phyloP scores from a whole-genome alignment of 2,113 vertebrate species.

The Taxidea taxus region DNA sequence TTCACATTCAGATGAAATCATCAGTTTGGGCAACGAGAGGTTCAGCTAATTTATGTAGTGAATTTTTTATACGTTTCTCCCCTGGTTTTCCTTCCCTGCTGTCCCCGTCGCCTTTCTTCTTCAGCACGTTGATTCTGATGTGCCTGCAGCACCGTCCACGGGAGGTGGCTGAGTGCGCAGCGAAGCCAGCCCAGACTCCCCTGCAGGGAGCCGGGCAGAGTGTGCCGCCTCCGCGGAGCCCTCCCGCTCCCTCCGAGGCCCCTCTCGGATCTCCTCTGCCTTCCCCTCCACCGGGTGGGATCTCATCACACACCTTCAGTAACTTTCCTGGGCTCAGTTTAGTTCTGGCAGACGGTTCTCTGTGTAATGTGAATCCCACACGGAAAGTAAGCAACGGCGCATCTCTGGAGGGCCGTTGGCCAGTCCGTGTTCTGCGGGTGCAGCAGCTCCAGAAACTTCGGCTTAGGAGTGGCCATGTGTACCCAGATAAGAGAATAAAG shows the following conservation, averaged over 20 bases:
- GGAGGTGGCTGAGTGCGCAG: conserved; percentile 55
- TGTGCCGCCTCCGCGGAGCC: conserved; percentile 35
- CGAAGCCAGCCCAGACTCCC: conserved; percentile 58
- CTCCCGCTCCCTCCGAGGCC: not conserved
- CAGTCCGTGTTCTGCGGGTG: not conserved
- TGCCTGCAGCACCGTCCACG: conserved; percentile 81
- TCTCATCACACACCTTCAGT: conserved; percentile 67
- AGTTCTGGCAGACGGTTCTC: conserved; percentile 35
- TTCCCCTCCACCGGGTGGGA: conserved; percentile 24
- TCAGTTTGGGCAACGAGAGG: conserved; percentile 77
- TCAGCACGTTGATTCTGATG: conserved; percentile 75
- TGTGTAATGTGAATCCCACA: conserved; percentile 35
- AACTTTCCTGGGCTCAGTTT: conserved; percentile 24
- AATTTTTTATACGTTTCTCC: conserved; percentile 78
- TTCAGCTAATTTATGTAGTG: conserved; percentile 81
- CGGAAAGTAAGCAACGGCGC: conserved; percentile 22
- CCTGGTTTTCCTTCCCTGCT: conserved; percentile 81
- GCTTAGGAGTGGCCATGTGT: not conserved
- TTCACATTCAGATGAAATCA: conserved; percentile 79
- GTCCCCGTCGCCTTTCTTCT: conserved; percentile 79
- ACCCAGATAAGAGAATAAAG: conserved; percentile 20
- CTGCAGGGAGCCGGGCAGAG: fast-evolving
- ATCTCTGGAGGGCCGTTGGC: conserved; percentile 25
- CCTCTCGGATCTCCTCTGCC: conserved; percentile 20
- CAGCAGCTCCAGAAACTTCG: not conserved